Conservation (phyloP, 2,888 invertebrate genomes). For the Xestia xanthographa region DNA sequence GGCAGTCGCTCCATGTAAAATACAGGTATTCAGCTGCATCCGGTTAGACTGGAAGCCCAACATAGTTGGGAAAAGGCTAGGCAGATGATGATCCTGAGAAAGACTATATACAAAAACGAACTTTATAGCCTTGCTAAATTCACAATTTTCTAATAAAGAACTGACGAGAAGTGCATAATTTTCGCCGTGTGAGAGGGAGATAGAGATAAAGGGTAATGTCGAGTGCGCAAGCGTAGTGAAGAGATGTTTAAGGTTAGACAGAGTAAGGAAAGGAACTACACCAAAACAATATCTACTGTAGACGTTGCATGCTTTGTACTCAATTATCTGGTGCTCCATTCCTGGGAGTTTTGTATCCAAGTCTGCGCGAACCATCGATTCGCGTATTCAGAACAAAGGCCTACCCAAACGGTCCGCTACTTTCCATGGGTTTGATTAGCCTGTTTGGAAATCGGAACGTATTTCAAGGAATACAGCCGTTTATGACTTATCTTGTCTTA, state of each 20-base stretch:
- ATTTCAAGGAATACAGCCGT: constrained; percentile 4
- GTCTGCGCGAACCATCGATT: constrained; percentile 11
- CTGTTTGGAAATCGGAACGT: constrained; percentile 3
- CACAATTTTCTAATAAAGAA: not conserved
- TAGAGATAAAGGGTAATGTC: not conserved
- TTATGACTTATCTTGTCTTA: constrained; percentile 6
- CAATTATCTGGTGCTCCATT: constrained; percentile 36
- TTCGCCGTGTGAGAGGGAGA: not conserved
- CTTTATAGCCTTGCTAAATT: not conserved
- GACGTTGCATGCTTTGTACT: constrained; percentile 33
- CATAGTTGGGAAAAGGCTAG: too few species aligned
- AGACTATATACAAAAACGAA: not conserved
- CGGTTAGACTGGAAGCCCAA: too few species aligned
- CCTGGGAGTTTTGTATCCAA: constrained; percentile 16
- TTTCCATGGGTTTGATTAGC: constrained; percentile 17
- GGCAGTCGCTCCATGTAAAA: too few species aligned
- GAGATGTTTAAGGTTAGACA: not conserved
- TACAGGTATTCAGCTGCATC: too few species aligned
- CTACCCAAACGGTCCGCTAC: constrained; percentile 7
- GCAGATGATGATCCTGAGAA: too few species aligned
- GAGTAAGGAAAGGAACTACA: constrained; percentile 1
- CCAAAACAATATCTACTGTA: constrained; percentile 16
- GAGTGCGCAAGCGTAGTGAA: not conserved
- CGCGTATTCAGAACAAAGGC: constrained; percentile 24
- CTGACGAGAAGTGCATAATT: not conserved